These are phyloP conservation scores for Thereuonema tuberculata DNA, from an alignment of 1,140 invertebrate genomes.

Conservation along the genomic window DNA sequence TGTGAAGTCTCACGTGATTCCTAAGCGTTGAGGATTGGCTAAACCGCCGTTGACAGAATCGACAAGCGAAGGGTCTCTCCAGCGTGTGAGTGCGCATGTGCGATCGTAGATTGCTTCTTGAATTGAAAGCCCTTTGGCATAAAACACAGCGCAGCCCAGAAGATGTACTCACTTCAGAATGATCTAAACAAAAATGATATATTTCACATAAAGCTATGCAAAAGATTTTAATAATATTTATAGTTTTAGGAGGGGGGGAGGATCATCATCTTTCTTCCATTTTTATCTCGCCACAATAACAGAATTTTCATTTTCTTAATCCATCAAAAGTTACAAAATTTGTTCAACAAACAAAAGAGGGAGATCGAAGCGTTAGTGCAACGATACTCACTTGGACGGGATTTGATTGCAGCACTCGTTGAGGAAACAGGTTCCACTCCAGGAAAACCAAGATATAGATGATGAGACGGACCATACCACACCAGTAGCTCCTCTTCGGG, in stretches of 20 bases:
- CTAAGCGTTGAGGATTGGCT: constrained; percentile 23
- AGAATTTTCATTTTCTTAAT: too few relatives aligned
- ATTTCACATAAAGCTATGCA: not conserved
- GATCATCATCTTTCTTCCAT: too few relatives aligned
- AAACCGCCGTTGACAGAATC: constrained; percentile 29
- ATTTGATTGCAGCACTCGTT: too few relatives aligned
- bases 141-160: constrained; percentile 8
- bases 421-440: not conserved
- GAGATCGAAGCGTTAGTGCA: not conserved
- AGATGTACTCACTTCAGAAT: too few relatives aligned
- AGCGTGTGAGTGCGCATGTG: constrained; percentile 31
- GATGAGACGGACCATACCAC: constrained; percentile 34
- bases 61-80: constrained; percentile 39
- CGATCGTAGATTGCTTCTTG: constrained; percentile 20
- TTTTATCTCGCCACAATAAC: too few relatives aligned
- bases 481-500: constrained; percentile 39
- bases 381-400: too few relatives aligned
- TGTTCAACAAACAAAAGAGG: not conserved
- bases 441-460: constrained; percentile 3
- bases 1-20: constrained; percentile 29
- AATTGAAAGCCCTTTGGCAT: constrained; percentile 15
- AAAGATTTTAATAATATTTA: too few relatives aligned
- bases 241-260: too few relatives aligned
- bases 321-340: not conserved
- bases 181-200: not conserved